Percentiles rank a stretch among this genome's conserved stretches.
These are phyloP conservation scores for Orthonyx spaldingii DNA, from an alignment of 2,113 vertebrate genomes.

Conservation along the genomic window DNA sequence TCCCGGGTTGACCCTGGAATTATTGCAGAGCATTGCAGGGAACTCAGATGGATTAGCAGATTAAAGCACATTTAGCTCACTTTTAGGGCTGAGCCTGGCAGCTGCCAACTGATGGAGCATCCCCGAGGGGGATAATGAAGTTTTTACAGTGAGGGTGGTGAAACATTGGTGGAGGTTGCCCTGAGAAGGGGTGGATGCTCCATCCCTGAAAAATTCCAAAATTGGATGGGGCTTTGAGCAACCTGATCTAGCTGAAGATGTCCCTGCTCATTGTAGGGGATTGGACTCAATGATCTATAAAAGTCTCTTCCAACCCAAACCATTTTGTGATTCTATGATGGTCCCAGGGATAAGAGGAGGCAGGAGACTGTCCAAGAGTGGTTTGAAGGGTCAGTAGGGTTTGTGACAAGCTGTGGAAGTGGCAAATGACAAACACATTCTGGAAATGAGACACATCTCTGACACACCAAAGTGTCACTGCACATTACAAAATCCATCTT, in stretches of 20 bases:
- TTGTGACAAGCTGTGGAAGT: neutral
- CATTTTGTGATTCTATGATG: neutral
- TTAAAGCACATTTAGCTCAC: neutral
- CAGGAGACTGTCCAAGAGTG: neutral
- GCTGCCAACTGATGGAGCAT: too few species aligned
- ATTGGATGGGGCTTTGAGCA: neutral
- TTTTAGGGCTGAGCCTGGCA: neutral
- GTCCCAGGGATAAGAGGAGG: neutral
- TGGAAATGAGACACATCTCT: neutral
- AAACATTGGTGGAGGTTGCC: neutral
- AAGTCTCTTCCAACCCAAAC: neutral
- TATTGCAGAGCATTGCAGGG: fast-evolving
- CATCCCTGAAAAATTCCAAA: neutral
- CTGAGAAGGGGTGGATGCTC: neutral
- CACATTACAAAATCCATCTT: neutral
- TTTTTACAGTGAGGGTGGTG: neutral
- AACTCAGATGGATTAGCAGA: neutral
- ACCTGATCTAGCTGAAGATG: too few species aligned
- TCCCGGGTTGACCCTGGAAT: neutral
- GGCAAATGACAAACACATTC: neutral
- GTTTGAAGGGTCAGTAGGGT: neutral
- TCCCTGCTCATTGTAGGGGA: neutral
- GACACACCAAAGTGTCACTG: too few species aligned
- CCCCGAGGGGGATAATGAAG: neutral
- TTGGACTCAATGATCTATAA: neutral